A percentile compares a stretch with the other conserved stretches of the same genome.
phyloP scores from a whole-genome alignment of 2,888 invertebrate genomes.

The Sclerodermus sp. region DNA sequence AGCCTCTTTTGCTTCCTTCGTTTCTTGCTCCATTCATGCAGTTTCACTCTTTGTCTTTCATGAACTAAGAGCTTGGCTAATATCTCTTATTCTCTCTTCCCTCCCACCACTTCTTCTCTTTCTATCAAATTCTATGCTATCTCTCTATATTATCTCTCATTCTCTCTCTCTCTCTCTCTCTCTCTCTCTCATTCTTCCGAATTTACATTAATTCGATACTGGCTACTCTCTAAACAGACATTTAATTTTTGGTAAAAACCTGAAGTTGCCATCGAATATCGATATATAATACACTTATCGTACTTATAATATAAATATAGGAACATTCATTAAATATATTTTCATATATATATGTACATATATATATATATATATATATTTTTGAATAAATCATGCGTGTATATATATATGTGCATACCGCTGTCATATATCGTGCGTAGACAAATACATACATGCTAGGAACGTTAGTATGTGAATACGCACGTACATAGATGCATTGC shows the following conservation, averaged over 20 bases:
- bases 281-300: slow-evolving; percentile 52
- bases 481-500: slow-evolving; percentile 43
- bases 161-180: slow-evolving; percentile 24
- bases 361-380: slow-evolving; percentile 22
- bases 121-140: background rate
- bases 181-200: slow-evolving; percentile 25
- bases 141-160: slow-evolving; percentile 17
- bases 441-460: too few relatives aligned
- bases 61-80: too few relatives aligned
- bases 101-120: background rate
- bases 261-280: slow-evolving; percentile 56
- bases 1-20: slow-evolving; percentile 8
- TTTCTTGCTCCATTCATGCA: background rate
- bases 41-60: too few relatives aligned
- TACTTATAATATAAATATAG: slow-evolving; percentile 57
- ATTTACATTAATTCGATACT: slow-evolving; percentile 28
- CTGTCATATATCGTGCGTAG: slow-evolving; percentile 4
- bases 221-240: slow-evolving; percentile 47
- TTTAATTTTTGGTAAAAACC: slow-evolving; percentile 52
- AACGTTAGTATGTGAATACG: slow-evolving; percentile 21
- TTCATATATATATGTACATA: slow-evolving; percentile 16
- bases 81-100: background rate
- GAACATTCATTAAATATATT: slow-evolving; percentile 58
- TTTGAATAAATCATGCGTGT: slow-evolving; percentile 22
- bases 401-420: slow-evolving; percentile 34